Percentiles rank a stretch among this genome's conserved stretches.
phyloP scores from a whole-genome alignment of 2,113 vertebrate genomes.

The Nipponia nippon region DNA sequence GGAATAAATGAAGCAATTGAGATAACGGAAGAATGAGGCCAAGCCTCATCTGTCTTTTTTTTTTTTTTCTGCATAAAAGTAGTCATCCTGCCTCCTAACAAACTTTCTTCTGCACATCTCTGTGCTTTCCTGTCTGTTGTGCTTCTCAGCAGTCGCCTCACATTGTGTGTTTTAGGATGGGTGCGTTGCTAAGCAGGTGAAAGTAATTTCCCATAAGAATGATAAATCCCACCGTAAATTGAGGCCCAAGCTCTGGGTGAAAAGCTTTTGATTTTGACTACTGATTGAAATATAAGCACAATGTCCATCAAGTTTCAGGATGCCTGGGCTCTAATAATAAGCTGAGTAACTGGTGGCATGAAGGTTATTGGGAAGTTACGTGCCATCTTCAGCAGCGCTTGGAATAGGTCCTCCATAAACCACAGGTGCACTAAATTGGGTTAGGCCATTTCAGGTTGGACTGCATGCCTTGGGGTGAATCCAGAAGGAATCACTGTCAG shows the following conservation, averaged over 20 bases:
- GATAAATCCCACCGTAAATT: not conserved
- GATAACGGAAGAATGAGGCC: constrained; percentile 1
- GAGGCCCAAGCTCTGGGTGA: not conserved
- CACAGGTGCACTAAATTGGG: not conserved
- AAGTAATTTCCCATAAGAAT: not conserved
- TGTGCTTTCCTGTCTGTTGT: not conserved
- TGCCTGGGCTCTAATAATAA: not conserved
- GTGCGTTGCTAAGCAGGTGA: not conserved
- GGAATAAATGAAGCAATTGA: not conserved
- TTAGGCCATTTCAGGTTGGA: constrained; percentile 7
- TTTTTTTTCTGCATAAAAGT: not conserved
- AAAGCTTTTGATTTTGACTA: not conserved
- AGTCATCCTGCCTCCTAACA: not conserved
- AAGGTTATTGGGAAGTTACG: not conserved
- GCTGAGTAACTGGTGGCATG: not conserved
- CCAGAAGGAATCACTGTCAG: constrained; percentile 20
- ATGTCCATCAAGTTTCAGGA: not conserved
- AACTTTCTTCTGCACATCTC: not conserved
- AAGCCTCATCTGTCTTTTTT: not conserved
- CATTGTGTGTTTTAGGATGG: not conserved
- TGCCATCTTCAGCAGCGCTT: not conserved
- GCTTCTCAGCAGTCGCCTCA: not conserved
- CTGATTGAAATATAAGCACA: not conserved
- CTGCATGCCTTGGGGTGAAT: constrained; percentile 31
- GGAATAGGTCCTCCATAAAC: not conserved